phyloP scores from a whole-genome alignment of 2,113 vertebrate species.

The Hippocampus zosterae region DNA sequence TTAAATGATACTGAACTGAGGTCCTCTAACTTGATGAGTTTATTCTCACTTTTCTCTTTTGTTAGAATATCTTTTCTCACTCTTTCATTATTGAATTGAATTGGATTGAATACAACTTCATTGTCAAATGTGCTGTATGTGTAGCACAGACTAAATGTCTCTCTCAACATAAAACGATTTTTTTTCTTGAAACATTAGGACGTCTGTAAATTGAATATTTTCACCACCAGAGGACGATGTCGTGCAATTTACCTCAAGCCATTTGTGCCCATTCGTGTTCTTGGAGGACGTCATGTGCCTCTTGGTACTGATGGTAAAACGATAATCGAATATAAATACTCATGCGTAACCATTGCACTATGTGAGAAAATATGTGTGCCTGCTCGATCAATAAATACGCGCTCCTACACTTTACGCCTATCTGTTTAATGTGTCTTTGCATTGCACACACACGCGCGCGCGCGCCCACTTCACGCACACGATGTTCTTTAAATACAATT shows the following conservation, averaged over 20 bases:
- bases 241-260: constrained; percentile 12
- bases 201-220: not conserved
- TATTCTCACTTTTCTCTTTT: no score
- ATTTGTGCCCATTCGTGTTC: not conserved
- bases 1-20: no score
- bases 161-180: no score
- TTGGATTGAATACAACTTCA: no score
- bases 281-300: not conserved
- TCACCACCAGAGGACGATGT: constrained; percentile 30
- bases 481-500: not conserved
- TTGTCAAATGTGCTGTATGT: no score
- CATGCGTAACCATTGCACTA: not conserved
- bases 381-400: not conserved
- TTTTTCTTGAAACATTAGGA: not conserved
- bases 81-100: no score
- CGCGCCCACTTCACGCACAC: not conserved
- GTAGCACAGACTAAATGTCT: no score
- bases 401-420: not conserved
- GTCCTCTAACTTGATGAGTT: no score
- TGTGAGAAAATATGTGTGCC: not conserved
- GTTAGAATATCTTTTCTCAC: no score
- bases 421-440: not conserved
- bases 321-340: not conserved
- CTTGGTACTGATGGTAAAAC: not conserved
- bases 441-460: not conserved